Evolutionary conservation across 1,140 invertebrate species (phyloP).

Genomic region (Sinella curviseta): DNA sequence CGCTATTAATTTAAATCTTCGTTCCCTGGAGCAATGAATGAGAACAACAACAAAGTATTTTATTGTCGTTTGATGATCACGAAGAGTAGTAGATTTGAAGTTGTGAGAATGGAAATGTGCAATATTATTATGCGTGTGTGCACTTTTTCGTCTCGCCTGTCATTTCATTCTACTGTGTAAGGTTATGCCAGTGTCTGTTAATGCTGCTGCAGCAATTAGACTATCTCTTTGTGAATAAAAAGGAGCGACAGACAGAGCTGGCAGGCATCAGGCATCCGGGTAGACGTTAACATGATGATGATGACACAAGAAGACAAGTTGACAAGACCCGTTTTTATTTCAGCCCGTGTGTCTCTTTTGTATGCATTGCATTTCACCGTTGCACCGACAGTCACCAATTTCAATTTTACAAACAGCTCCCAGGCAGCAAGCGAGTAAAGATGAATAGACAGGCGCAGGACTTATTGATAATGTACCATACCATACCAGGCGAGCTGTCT

Average conservation of each 20-base stretch:
- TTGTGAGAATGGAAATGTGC: too few relatives aligned
- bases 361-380: not conserved
- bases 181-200: too few relatives aligned
- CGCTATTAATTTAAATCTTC: not conserved
- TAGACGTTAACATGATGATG: not conserved
- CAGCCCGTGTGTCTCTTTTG: not conserved
- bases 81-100: too few relatives aligned
- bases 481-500: too few relatives aligned
- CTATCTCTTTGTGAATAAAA: not conserved
- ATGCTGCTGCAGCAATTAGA: not conserved
- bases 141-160: too few relatives aligned
- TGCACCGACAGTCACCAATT: not conserved
- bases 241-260: not conserved
- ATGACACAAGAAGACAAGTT: not conserved
- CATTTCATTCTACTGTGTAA: too few relatives aligned
- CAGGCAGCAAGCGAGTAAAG: not conserved
- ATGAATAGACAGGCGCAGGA: not conserved
- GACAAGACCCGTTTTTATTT: not conserved
- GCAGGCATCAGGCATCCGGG: not conserved
- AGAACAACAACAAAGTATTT: not conserved
- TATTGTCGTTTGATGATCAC: too few relatives aligned
- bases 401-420: not conserved
- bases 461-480: too few relatives aligned
- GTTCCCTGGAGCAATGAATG: not conserved
- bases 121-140: too few relatives aligned